These are phyloP conservation scores for Lithophane semibrunnea DNA, from an alignment of 2,888 invertebrate genomes.

Conservation along the genomic window DNA sequence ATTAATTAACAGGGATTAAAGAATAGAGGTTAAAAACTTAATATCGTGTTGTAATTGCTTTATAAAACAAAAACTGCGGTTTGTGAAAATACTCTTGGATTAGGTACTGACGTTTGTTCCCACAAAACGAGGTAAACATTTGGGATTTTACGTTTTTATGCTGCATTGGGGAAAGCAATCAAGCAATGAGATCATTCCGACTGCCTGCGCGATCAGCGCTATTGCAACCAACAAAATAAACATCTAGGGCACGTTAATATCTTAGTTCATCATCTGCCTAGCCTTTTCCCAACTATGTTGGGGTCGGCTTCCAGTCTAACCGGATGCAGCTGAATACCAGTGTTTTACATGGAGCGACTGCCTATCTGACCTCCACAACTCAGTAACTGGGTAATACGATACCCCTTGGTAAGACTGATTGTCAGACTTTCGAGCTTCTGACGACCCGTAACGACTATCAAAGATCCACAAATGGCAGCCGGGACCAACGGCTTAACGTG, in stretches of 20 bases:
- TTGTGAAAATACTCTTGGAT: neutral
- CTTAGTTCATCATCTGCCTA: too few relatives aligned
- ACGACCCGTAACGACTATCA: too few relatives aligned
- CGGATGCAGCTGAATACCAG: too few relatives aligned
- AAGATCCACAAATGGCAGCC: too few relatives aligned
- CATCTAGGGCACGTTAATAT: slow-evolving; percentile 16
- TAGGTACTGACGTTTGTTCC: neutral
- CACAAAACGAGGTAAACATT: neutral
- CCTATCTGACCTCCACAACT: too few relatives aligned
- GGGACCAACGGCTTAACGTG: too few relatives aligned
- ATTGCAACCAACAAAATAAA: neutral
- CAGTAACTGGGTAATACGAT: too few relatives aligned
- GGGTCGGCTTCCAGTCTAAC: too few relatives aligned
- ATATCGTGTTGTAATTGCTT: neutral
- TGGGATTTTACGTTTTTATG: neutral
- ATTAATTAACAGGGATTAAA: neutral
- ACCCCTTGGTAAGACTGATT: too few relatives aligned
- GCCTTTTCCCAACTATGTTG: too few relatives aligned
- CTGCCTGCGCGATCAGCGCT: neutral
- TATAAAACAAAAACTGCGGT: neutral
- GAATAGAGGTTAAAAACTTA: neutral
- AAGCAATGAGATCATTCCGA: neutral
- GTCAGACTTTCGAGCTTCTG: too few relatives aligned
- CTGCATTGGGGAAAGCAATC: slow-evolving; percentile 4
- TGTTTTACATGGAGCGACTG: too few relatives aligned